phyloP scores from a whole-genome alignment of 2,113 vertebrate genomes.

The Aptenodytes patagonicus region DNA sequence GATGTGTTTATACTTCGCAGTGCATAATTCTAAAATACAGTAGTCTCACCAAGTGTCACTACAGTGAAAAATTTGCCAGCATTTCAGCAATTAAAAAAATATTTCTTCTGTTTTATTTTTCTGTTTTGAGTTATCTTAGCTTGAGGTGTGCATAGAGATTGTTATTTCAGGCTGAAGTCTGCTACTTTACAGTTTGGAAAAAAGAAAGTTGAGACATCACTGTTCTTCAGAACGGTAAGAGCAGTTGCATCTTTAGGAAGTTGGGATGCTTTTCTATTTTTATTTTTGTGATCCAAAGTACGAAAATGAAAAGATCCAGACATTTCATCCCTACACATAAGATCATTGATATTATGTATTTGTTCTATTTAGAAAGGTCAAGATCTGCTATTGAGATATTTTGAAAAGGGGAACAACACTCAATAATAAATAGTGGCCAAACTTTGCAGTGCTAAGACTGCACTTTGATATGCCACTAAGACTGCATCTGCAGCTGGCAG shows the following conservation, averaged over 20 bases:
- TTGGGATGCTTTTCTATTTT: slow-evolving; percentile 3
- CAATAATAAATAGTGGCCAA: background rate
- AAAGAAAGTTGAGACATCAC: background rate
- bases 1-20: slow-evolving; percentile 28
- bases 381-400: background rate
- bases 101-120: background rate
- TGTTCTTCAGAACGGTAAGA: background rate
- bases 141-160: background rate
- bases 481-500: background rate
- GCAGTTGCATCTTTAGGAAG: background rate
- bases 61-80: slow-evolving; percentile 37
- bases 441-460: background rate
- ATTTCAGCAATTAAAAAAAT: slow-evolving; percentile 5
- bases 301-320: background rate
- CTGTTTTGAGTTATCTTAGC: slow-evolving; percentile 21
- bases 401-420: background rate
- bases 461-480: background rate
- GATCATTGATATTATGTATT: background rate
- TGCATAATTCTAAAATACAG: slow-evolving; percentile 42
- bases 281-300: background rate
- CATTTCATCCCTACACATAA: background rate
- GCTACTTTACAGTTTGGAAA: background rate
- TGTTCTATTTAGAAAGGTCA: background rate
- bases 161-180: background rate
- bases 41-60: slow-evolving; percentile 25